Evolutionary conservation across 2,113 vertebrate genomes (phyloP).

Genomic region (Osmerus mordax): DNA sequence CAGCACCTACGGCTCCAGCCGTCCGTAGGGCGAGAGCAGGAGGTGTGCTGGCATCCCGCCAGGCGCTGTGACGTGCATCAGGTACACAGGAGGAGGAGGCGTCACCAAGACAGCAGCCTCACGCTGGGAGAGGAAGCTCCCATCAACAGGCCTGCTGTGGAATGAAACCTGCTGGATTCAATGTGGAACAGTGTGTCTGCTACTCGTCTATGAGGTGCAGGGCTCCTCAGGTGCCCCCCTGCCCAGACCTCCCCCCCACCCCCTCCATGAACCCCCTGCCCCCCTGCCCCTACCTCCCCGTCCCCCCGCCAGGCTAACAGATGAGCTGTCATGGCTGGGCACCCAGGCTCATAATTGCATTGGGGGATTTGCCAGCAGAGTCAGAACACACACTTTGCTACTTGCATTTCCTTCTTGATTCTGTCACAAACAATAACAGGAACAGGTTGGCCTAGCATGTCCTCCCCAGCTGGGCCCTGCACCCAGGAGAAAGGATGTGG

Average conservation of each 20-base stretch:
- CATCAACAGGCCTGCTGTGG: no score
- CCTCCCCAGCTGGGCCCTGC: conserved; percentile 57
- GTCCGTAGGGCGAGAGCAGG: no score
- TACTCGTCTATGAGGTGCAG: conserved; percentile 46
- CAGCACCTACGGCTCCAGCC: conserved; percentile 16
- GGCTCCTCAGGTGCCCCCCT: conserved; percentile 61
- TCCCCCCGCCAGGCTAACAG: conserved; percentile 63
- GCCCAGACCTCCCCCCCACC: conserved; percentile 28
- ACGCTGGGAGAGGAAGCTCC: no score
- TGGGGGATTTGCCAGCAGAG: conserved; percentile 62
- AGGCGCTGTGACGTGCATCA: no score
- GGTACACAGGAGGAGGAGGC: no score
- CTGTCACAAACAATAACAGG: conserved; percentile 67
- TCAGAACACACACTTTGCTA: conserved; percentile 50
- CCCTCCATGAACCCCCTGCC: neutral
- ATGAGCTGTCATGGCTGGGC: conserved; percentile 74
- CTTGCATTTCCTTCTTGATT: conserved; percentile 64
- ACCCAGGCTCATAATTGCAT: conserved; percentile 74
- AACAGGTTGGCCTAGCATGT: conserved; percentile 53
- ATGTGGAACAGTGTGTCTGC: conserved; percentile 11
- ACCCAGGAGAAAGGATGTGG: conserved; percentile 43
- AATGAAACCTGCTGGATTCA: no score
- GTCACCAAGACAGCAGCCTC: no score
- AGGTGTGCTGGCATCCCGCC: no score
- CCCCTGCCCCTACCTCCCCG: neutral